Percentiles rank a stretch among this genome's conserved stretches.
Conservation (phyloP, 2,888 invertebrate species). For the Argynnis bischoffii region DNA sequence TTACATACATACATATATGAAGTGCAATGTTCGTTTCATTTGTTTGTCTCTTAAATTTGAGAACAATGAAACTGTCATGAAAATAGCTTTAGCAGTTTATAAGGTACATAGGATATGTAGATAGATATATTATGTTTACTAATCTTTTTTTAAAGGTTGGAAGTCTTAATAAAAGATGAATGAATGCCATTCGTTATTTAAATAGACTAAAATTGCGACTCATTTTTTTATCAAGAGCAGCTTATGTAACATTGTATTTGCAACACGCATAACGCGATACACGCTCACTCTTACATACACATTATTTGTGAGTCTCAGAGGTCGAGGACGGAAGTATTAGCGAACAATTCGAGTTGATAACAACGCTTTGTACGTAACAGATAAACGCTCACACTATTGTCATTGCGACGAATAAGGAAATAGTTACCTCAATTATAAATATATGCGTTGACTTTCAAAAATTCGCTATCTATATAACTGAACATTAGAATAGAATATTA, state of each 20-base stretch:
- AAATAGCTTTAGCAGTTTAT: too few relatives aligned
- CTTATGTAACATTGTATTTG: conserved; percentile 38
- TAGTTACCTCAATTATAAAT: background rate
- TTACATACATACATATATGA: too few relatives aligned
- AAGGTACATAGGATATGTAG: too few relatives aligned
- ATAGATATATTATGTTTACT: too few relatives aligned
- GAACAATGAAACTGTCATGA: too few relatives aligned
- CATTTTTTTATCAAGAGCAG: background rate
- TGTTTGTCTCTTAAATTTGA: too few relatives aligned
- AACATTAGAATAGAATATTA: too few relatives aligned
- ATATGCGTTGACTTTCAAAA: background rate
- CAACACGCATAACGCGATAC: conserved; percentile 38
- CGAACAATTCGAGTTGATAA: conserved; percentile 39
- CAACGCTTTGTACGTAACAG: conserved; percentile 38
- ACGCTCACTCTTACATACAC: conserved; percentile 3
- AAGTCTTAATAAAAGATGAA: background rate
- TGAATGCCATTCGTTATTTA: background rate
- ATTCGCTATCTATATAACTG: background rate
- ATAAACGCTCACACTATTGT: conserved; percentile 36
- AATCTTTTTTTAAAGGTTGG: too few relatives aligned
- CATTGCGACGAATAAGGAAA: conserved; percentile 36
- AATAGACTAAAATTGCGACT: background rate
- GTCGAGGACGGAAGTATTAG: conserved; percentile 43
- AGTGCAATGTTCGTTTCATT: too few relatives aligned
- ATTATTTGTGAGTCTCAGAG: conserved; percentile 33